Base-by-base conservation (phyloP, 1,140 invertebrate genomes). In the Sitophilus oryzae region DNA sequence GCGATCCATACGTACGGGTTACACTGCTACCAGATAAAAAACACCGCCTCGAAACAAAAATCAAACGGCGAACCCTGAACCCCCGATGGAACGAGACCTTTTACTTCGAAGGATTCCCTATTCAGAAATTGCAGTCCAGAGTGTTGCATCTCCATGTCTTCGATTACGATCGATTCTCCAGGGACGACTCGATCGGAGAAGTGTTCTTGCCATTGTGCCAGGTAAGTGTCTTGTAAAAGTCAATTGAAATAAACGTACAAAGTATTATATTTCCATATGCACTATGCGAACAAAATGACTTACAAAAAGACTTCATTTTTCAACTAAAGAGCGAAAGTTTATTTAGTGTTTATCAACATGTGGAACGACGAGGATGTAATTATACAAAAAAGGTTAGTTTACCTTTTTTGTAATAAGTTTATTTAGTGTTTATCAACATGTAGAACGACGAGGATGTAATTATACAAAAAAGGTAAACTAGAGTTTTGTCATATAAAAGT, bases 41-140 rank as follows among this genome's bases (percentile, higher is more conserved):
- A 69, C 89, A 94, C 66, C 85, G 90, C n/a, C 78, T 97, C 47
- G 89, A 96, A 74, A 98, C 94, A 0, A 97, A 97, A 79, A 94
- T 97, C 64, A 96, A 96, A 73, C 79, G 93, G 62, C 81, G 92
- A 61, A 97, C 93, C 11, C 76, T 98, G 11, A 96, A 97, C 76
- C 95, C 95, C 0, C 78, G 91, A 60, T 98, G 95, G 93, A 96
- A 98, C 74, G 94, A 98, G 75, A 96, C 93, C 18, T 93, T 98
- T 72, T 93, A 96, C 65, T 98, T 98, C 75, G 93, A 96, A 81
- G 95, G 91, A 61, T 94, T 93, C 68, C 89, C 91, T 0, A 90
- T 94, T 65, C 90, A 93, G 72, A 93, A 94, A 72, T 76, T 95
- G 49, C 91, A 94, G 71, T 91, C 88, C 61, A 81, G 91, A 69